phyloP scores from a whole-genome alignment of 2,888 invertebrate species.

The Drosophila nr. perissopoda region DNA sequence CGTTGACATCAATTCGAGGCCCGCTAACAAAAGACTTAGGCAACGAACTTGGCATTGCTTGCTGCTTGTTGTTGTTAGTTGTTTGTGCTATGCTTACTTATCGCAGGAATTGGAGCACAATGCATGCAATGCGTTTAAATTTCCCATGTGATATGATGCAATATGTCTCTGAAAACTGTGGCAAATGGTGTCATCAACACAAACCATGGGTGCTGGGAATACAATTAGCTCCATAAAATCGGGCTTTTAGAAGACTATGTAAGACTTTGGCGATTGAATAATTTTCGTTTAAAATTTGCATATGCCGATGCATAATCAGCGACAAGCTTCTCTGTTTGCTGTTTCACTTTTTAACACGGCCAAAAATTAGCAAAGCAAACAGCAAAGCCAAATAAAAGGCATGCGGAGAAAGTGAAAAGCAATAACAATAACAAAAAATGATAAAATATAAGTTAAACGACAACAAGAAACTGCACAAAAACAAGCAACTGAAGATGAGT shows the following conservation, averaged over 20 bases:
- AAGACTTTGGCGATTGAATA: conserved; percentile 52
- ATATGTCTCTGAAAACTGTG: conserved; percentile 14
- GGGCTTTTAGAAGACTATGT: conserved; percentile 11
- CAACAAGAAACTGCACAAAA: conserved; percentile 22
- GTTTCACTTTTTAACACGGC: conserved; percentile 43
- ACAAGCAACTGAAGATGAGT: conserved; percentile 42
- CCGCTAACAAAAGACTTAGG: conserved; percentile 55
- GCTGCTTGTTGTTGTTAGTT: conserved; percentile 11
- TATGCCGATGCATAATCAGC: conserved; percentile 41
- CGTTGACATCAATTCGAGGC: conserved; percentile 51
- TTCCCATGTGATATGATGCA: conserved; percentile 34
- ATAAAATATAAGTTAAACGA: conserved; percentile 5
- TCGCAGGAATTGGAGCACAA: conserved; percentile 59
- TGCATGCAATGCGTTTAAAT: conserved; percentile 31
- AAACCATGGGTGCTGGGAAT: conserved; percentile 11
- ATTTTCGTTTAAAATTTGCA: conserved; percentile 59
- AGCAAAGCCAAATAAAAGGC: conserved; percentile 55
- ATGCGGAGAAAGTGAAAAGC: conserved; percentile 76
- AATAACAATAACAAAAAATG: conserved; percentile 32
- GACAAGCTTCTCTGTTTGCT: conserved; percentile 22
- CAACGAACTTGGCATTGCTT: conserved; percentile 67
- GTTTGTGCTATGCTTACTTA: conserved; percentile 42
- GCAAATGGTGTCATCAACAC: conserved; percentile 24
- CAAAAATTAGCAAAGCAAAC: conserved; percentile 75
- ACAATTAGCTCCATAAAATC: background rate